Percentiles rank a stretch among this genome's conserved stretches.
These are phyloP conservation scores for Sebastes elongatus DNA, from an alignment of 2,797 vertebrate species.

Conservation along the genomic window DNA sequence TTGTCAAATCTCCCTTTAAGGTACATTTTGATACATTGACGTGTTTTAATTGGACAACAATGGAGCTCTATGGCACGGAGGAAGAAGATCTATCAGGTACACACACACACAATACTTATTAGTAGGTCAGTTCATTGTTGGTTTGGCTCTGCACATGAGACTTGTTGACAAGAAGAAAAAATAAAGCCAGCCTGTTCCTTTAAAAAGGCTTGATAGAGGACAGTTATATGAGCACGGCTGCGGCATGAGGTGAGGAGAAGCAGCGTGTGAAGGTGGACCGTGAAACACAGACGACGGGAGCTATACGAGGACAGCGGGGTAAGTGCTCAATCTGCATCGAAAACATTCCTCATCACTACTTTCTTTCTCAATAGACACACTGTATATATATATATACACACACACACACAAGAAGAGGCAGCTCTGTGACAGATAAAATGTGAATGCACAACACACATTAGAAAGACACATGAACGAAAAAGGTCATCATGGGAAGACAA, in stretches of 20 bases:
- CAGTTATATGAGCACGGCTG: constrained; percentile 9
- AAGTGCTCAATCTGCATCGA: constrained; percentile 16
- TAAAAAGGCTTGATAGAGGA: constrained; percentile 30
- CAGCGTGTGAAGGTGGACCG: constrained; percentile 18
- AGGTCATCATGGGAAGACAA: constrained; percentile 52
- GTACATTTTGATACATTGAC: background rate
- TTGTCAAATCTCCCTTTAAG: no score
- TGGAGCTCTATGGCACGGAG: no score
- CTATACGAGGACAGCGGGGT: background rate
- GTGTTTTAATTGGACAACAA: no score
- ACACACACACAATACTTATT: background rate
- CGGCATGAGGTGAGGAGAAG: constrained; percentile 11
- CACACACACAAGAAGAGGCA: constrained; percentile 37
- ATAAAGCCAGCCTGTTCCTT: background rate
- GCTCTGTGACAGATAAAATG: constrained; percentile 27
- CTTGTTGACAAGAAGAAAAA: constrained; percentile 21
- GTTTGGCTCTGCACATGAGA: background rate
- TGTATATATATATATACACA: constrained; percentile 12
- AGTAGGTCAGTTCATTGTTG: background rate
- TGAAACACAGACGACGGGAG: background rate
- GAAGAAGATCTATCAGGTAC: no score
- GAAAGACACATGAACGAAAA: constrained; percentile 15
- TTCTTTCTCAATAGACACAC: constrained; percentile 39
- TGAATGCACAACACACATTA: constrained; percentile 37
- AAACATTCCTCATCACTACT: constrained; percentile 46